A percentile compares a stretch with the other conserved stretches of the same genome.
Conservation (phyloP, 2,797 vertebrate genomes). For the Jordanella pulchra region DNA sequence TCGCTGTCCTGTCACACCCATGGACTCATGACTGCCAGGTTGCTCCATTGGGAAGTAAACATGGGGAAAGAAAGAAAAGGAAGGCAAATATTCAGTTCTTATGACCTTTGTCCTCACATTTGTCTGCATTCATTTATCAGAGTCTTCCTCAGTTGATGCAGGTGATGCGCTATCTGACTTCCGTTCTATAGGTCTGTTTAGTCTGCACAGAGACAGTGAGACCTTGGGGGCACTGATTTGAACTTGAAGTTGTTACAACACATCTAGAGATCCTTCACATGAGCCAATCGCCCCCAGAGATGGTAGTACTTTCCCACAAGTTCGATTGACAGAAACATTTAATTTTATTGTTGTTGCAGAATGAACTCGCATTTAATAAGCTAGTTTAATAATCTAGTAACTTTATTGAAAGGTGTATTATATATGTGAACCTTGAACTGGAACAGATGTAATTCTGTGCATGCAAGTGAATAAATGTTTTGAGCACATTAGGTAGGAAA, state of each 20-base stretch:
- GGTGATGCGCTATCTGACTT: constrained; percentile 36
- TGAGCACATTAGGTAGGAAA: no score
- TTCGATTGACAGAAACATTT: constrained; percentile 6
- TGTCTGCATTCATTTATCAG: constrained; percentile 16
- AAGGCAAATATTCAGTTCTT: background rate
- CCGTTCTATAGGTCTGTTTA: constrained; percentile 54
- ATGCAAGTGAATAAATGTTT: background rate
- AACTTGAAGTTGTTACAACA: constrained; percentile 63
- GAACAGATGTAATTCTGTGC: background rate
- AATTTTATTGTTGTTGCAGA: background rate
- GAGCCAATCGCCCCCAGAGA: constrained; percentile 34
- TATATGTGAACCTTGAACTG: background rate
- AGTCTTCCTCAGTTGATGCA: constrained; percentile 5
- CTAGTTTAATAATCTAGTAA: background rate
- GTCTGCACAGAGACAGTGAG: constrained; percentile 53
- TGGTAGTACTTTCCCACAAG: constrained; percentile 51
- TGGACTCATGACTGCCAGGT: constrained; percentile 21
- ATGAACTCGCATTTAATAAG: background rate
- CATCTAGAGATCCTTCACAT: constrained; percentile 28
- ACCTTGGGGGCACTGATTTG: constrained; percentile 44
- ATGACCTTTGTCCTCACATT: constrained; percentile 10
- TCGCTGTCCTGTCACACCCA: constrained; percentile 60
- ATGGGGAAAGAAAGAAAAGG: background rate
- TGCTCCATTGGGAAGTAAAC: constrained; percentile 26
- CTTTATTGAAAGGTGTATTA: background rate